Conservation (phyloP, 2,888 invertebrate genomes). For the Villa cingulata region DNA sequence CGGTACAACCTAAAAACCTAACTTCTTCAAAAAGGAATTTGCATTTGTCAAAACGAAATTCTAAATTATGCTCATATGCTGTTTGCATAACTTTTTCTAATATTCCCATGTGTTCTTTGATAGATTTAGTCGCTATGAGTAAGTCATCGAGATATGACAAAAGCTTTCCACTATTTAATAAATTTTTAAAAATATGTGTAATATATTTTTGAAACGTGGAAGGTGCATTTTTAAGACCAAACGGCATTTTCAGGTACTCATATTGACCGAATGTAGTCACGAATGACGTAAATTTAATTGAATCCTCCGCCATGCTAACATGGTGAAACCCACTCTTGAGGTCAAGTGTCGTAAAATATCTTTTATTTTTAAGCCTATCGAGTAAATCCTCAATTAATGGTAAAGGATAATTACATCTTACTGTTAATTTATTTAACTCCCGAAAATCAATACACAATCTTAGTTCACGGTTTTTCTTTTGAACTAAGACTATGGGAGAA, state of each 20-base stretch:
- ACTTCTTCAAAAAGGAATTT: not conserved
- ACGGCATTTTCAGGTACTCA: conserved; percentile 13
- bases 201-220: conserved; percentile 14
- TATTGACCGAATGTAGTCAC: conserved; percentile 15
- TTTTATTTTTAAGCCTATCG: conserved; percentile 9
- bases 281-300: conserved; percentile 13
- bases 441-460: too few species aligned
- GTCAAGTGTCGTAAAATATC: conserved; percentile 13
- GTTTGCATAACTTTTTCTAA: not conserved
- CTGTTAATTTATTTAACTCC: too few species aligned
- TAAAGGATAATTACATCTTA: conserved; percentile 6
- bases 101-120: not conserved
- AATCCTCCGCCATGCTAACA: conserved; percentile 8
- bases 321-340: conserved; percentile 14
- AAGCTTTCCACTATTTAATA: not conserved
- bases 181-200: conserved; percentile 2
- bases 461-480: too few species aligned
- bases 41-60: not conserved
- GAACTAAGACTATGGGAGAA: too few species aligned
- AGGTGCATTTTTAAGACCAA: conserved; percentile 12
- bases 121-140: not conserved
- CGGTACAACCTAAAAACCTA: too few species aligned
- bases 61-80: fast-evolving
- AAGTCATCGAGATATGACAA: not conserved
- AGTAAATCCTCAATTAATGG: conserved; percentile 9